A percentile compares a stretch with the other conserved stretches of the same genome.
Conservation (phyloP, 2,113 vertebrate genomes). For the Engraulis encrasicolus region DNA sequence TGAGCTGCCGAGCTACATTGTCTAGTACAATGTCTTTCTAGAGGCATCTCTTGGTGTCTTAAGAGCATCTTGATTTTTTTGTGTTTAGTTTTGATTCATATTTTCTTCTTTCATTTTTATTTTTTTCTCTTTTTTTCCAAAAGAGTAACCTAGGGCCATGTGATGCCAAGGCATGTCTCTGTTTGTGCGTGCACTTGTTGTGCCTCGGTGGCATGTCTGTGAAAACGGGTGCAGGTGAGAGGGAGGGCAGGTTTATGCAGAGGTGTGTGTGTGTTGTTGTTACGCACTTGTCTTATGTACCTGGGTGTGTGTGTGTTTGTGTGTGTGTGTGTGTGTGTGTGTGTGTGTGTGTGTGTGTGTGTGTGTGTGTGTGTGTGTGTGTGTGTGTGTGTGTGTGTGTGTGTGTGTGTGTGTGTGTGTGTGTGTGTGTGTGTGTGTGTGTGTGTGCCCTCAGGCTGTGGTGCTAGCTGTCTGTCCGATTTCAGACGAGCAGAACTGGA, state of each 20-base stretch:
- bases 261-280: not conserved
- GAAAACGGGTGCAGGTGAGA: not conserved
- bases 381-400: too few relatives aligned
- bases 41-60: not conserved
- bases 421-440: too few relatives aligned
- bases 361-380: too few relatives aligned
- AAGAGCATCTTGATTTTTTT: not conserved
- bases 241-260: not conserved
- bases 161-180: not conserved
- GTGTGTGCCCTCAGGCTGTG: constrained; percentile 47
- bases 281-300: not conserved
- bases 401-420: too few relatives aligned
- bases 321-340: too few relatives aligned
- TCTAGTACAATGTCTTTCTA: not conserved
- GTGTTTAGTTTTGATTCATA: too few relatives aligned
- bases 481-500: constrained; percentile 55
- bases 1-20: constrained; percentile 10
- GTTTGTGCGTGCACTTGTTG: not conserved
- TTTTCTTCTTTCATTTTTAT: not conserved
- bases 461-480: constrained; percentile 55
- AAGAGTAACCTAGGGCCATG: not conserved
- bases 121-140: not conserved
- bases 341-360: too few relatives aligned
- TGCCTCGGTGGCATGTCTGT: not conserved
- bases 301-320: too few relatives aligned